Conservation (phyloP, 2,797 vertebrate genomes). For the Carcharodon carcharias region DNA sequence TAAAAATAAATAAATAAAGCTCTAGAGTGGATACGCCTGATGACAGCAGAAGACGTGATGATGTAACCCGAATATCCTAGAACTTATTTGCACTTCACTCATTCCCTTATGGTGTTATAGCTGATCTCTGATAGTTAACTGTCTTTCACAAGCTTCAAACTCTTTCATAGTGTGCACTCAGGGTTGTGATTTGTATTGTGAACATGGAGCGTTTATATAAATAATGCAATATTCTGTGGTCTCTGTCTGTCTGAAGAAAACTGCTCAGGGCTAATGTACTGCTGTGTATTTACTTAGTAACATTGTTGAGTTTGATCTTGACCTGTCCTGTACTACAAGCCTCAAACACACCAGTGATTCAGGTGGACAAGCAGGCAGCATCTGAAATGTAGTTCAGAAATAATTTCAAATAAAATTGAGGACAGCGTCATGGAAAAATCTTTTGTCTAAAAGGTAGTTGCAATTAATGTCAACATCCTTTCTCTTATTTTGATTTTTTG, state of each 20-base stretch:
- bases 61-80: neutral
- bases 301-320: neutral
- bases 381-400: neutral
- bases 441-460: neutral
- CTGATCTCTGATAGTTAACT: neutral
- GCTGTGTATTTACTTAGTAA: conserved; percentile 13
- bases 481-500: neutral
- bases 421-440: neutral
- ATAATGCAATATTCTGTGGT: neutral
- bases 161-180: conserved; percentile 12
- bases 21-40: neutral
- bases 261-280: neutral
- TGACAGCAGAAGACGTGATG: neutral
- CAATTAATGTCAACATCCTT: neutral
- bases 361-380: neutral
- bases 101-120: neutral
- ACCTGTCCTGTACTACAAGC: neutral
- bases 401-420: neutral
- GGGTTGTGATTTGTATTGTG: neutral
- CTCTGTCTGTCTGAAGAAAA: neutral
- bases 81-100: neutral
- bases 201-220: neutral
- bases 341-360: conserved; percentile 1
- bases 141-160: conserved; percentile 3
- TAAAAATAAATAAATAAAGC: neutral